Conservation (phyloP, 2,797 vertebrate species). For the Aldrovandia affinis region DNA sequence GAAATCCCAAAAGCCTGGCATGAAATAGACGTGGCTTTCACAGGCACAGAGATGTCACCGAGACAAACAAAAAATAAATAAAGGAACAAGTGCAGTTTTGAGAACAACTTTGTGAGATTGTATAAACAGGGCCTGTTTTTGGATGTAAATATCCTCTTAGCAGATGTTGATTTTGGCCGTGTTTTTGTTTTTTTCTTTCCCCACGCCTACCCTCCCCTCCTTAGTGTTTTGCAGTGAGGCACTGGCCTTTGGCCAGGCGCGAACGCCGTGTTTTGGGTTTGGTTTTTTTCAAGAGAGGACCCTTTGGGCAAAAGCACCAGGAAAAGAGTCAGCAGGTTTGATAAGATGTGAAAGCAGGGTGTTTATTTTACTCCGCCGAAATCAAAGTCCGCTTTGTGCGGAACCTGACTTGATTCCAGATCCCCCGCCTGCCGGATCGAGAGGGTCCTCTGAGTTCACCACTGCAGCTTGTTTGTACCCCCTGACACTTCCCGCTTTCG, state of each 20-base stretch:
- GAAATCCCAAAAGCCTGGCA: neutral
- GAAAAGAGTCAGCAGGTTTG: constrained; percentile 68
- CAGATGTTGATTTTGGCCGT: constrained; percentile 42
- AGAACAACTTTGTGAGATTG: neutral
- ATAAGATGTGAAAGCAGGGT: constrained; percentile 65
- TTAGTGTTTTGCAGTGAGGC: neutral
- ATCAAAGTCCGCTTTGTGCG: constrained; percentile 63
- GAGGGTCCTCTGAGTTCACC: constrained; percentile 54
- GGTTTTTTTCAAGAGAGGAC: constrained; percentile 45
- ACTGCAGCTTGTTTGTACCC: constrained; percentile 44
- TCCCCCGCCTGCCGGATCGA: constrained; percentile 49
- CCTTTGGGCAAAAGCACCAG: constrained; percentile 54
- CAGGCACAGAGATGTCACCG: neutral
- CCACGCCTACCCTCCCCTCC: neutral
- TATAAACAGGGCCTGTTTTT: constrained; percentile 14
- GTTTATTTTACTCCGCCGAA: constrained; percentile 69
- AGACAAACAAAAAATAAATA: constrained; percentile 5
- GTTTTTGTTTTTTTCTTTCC: constrained; percentile 36
- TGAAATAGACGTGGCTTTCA: neutral
- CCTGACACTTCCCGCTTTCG: constrained; percentile 46
- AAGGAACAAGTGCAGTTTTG: neutral
- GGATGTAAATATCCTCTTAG: constrained; percentile 12
- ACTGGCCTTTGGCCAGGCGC: neutral
- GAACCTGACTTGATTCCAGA: constrained; percentile 45
- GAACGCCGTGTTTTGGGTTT: neutral